A percentile compares a stretch with the other conserved stretches of the same genome.
phyloP scores from a whole-genome alignment of 2,113 vertebrate species.

The Podarcis muralis region DNA sequence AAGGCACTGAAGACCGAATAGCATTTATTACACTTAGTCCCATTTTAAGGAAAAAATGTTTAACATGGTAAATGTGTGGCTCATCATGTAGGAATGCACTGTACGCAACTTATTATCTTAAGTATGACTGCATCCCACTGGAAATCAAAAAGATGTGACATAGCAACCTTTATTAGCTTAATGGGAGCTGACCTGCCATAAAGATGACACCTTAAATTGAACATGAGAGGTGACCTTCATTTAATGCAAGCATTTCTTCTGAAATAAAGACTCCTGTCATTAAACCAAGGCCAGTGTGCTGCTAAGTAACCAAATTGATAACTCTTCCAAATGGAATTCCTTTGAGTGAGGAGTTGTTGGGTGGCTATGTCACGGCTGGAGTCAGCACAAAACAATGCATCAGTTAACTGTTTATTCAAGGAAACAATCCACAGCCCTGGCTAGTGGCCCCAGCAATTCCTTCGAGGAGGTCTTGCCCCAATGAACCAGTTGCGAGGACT shows the following conservation, averaged over 20 bases:
- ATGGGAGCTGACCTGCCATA: constrained; percentile 5
- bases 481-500: too few species aligned
- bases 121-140: background rate
- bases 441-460: too few species aligned
- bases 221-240: background rate
- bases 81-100: background rate
- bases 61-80: background rate
- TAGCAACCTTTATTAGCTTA: background rate
- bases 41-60: background rate
- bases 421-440: too few species aligned
- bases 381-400: too few species aligned
- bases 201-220: background rate
- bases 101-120: background rate
- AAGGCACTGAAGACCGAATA: background rate
- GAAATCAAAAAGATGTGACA: constrained; percentile 6
- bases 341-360: background rate
- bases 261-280: background rate
- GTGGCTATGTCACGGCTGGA: too few species aligned
- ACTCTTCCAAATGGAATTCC: background rate
- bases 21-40: background rate
- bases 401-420: too few species aligned
- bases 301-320: background rate
- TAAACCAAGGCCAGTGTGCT: background rate
- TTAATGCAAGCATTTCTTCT: background rate
- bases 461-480: too few species aligned